phyloP scores from a whole-genome alignment of 2,888 invertebrate species.

The Idaea dimidiata region DNA sequence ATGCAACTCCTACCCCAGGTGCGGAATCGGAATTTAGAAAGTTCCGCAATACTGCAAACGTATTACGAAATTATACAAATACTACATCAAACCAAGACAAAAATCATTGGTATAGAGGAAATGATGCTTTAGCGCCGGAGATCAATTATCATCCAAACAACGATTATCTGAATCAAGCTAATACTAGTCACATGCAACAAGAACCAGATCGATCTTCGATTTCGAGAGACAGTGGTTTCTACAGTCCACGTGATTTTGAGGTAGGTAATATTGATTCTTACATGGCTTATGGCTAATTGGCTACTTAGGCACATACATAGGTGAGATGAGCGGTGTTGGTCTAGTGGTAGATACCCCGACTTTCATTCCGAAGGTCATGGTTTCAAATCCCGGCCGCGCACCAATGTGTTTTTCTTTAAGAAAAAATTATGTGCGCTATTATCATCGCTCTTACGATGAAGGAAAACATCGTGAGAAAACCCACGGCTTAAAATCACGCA shows the following conservation, averaged over 20 bases:
- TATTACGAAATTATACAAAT: not conserved
- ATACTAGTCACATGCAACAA: not conserved
- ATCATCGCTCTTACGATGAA: too few relatives aligned
- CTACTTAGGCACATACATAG: too few relatives aligned
- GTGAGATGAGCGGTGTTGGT: too few relatives aligned
- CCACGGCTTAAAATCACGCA: too few relatives aligned
- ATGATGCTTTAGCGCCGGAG: not conserved
- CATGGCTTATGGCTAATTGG: too few relatives aligned
- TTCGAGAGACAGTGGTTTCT: conserved; percentile 45
- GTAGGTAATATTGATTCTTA: not conserved
- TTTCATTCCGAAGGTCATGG: too few relatives aligned
- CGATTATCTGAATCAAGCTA: not conserved
- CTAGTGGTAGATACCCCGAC: too few relatives aligned
- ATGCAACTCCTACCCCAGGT: too few relatives aligned
- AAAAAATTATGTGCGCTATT: too few relatives aligned
- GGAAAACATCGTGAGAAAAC: too few relatives aligned
- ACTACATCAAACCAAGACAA: not conserved
- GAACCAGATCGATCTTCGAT: conserved; percentile 34
- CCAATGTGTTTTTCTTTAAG: too few relatives aligned
- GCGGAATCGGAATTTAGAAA: not conserved
- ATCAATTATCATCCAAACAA: not conserved
- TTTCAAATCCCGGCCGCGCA: too few relatives aligned
- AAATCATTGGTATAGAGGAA: not conserved
- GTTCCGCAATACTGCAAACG: not conserved
- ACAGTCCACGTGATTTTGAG: conserved; percentile 29